Percentiles rank a stretch among this genome's conserved stretches.
Conservation (phyloP, 1,140 invertebrate genomes). For the Pinna nobilis region DNA sequence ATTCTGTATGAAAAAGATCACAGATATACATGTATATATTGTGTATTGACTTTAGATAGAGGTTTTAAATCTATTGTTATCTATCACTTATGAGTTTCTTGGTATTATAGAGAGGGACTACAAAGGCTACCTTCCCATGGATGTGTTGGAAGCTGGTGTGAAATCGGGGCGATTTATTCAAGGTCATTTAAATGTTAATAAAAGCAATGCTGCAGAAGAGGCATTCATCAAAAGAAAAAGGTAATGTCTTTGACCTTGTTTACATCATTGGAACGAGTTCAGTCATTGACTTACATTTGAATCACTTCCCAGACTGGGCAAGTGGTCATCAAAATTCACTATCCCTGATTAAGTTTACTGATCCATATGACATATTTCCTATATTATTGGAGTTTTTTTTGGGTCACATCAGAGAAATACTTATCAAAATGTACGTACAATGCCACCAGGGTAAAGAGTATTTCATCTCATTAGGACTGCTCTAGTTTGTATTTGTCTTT, state of each 20-base stretch:
- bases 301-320: too few relatives aligned
- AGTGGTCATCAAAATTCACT: too few relatives aligned
- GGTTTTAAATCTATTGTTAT: background rate
- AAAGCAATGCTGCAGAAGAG: conserved; percentile 66
- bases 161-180: conserved; percentile 66
- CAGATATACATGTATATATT: background rate
- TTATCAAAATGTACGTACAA: too few relatives aligned
- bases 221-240: conserved; percentile 68
- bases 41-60: background rate
- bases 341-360: too few relatives aligned
- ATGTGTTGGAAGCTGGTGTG: conserved; percentile 65
- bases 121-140: conserved; percentile 64
- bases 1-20: too few relatives aligned
- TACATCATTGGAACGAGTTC: background rate
- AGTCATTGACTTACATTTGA: too few relatives aligned
- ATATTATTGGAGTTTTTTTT: too few relatives aligned
- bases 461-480: too few relatives aligned
- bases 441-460: too few relatives aligned
- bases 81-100: conserved; percentile 1
- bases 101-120: conserved; percentile 56
- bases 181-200: conserved; percentile 71
- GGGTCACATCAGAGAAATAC: too few relatives aligned
- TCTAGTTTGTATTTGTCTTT: too few relatives aligned
- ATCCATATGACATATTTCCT: too few relatives aligned
- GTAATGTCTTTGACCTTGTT: conserved; percentile 33